Evolutionary conservation across 2,888 invertebrate genomes (phyloP), one percentile per base, ranked within the genome.

Genomic region (Drosophila subsilvestris): DNA sequence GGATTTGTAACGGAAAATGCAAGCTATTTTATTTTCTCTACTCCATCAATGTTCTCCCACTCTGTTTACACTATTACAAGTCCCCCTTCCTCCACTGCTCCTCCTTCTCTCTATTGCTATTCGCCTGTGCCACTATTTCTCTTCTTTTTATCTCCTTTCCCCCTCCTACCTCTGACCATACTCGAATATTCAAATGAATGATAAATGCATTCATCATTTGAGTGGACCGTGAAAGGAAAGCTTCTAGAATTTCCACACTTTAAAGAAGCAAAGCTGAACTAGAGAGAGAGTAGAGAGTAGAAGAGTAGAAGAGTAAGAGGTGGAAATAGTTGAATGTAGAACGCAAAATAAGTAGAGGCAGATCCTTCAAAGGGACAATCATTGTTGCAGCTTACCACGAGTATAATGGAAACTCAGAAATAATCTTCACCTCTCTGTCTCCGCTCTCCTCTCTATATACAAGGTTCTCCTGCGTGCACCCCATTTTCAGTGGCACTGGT

Each of bases 161-260:
- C 22, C 65, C 65, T 70, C 12, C 12, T 32, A 32, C 12, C 32
- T 4, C 32, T 12, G 14, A 2, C 14, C 37, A 12, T 7, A 37
- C 37, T 37, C 14, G 2, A n/a, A n/a, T n/a, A 37, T 37, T 37
- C 14, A 37, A 37, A 37, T 37, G 37, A 37, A 69, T 69, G 81
- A 58, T 69, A 45, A 67, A 55, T 67, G 79, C 69, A 79, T 77
- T 78, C 69, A 68, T 61, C 71, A 75, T 78, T 69, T 65, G 56
- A 78, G 69, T 79, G 74, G 72, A 62, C 69, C 78, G 71, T 68
- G 78, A 82, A 84, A 71, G 20, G 47, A 69, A 84, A 75, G 77
- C 81, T 78, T 81, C 81, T 79, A 84, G 55, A 27, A 55, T 53
- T 43, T 37, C 54, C 27, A 49, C 17, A 27, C 59, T 57, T 49